Base-by-base conservation (phyloP, 2,113 vertebrate species). In the Sander lucioperca region DNA sequence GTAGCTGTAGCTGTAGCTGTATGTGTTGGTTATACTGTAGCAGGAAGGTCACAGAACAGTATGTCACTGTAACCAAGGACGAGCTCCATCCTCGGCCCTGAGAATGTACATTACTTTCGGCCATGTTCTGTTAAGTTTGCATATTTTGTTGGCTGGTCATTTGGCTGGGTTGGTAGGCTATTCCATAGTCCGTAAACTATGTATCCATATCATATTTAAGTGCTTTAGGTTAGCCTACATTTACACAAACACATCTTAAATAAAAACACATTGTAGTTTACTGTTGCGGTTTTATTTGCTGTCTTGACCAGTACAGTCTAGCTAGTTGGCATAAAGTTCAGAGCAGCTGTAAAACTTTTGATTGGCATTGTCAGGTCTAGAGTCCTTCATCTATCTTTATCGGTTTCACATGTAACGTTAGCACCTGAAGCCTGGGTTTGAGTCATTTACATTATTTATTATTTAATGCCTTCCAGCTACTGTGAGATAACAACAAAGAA, bases 401-500 rank as follows among this genome's bases (percentile, higher is more conserved):
- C 51, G 7, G 15, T 62, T 61, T 58, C 23, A 56, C 51, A 25
- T 25, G 54, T 6, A 43, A 43, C 39, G 39, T 43, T 11, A 48
- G 23, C 23, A 53, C 19, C 70, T 25, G 21, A 50, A 64, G 15
- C 15, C 15, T 21, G 18, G 33, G 14, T 67, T 74, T 36, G 15
- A 74, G 10, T 67, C 47, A 50, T 23, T 47, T 15, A 25, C 33
- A 9, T 64, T 16, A 53, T 68, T 53, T 50, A 48, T 64, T 19
- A 6, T 65, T 57, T 74, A 25, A 68, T 80, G 79, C 77, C 84
- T 80, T 89, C 48, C 87, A 96, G 95, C 79, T 96, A 95, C 74
- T 82, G 39, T 87, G 88, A 95, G 45, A 96, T 91, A 88, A 79
- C 92, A 83, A 85, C 90, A 84, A 94, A 94, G 88, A 96, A 94